Evolutionary conservation across 2,888 invertebrate genomes (phyloP), one percentile per base, ranked within the genome.

Genomic region (Melieria crassipennis): DNA sequence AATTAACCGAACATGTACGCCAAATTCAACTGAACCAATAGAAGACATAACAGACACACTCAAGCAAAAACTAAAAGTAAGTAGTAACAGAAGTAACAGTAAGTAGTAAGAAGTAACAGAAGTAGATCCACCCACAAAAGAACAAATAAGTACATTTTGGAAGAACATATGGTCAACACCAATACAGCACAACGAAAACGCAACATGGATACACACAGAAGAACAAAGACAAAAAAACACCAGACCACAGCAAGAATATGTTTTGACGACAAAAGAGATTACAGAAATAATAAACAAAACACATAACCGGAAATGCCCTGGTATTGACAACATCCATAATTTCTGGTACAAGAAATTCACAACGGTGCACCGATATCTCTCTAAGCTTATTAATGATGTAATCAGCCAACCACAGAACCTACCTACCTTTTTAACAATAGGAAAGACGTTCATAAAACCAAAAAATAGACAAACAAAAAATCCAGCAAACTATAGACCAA

Each of bases 361-460:
- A 30, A 30, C 30, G 30, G 30, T 3, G 30, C 2, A 30, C 30
- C 30, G 30, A 30, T 30, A 30, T 30, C 30, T 30, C 30, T 30
- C 30, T 30, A 30, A 30, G 30, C 3, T 30, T 30, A 30, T 3
- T 30, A 30, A 30, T 30, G 30, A 30, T 10, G 7, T 60, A 43
- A 60, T 57, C 7, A 13, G 47, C 2, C 4, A 47, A 62, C 46
- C 47, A 47, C n/a, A 45, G 47, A 62, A 55, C 16, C 47, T 52
- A 3, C 65, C 56, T 10, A 6, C 7, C 10, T 65, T 42, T 11
- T 30, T 55, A 42, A 56, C 45, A 42, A 56, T 42, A 65, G 52
- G 65, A 10, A 56, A 56, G 55, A 65, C 65, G 30, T 65, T 30
- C 47, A 62, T 62, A 46, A 46, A 43, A 65, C 65, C 52, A 56